Base-by-base conservation (phyloP, 2,888 invertebrate species). In the Troides oblongomaculatus region DNA sequence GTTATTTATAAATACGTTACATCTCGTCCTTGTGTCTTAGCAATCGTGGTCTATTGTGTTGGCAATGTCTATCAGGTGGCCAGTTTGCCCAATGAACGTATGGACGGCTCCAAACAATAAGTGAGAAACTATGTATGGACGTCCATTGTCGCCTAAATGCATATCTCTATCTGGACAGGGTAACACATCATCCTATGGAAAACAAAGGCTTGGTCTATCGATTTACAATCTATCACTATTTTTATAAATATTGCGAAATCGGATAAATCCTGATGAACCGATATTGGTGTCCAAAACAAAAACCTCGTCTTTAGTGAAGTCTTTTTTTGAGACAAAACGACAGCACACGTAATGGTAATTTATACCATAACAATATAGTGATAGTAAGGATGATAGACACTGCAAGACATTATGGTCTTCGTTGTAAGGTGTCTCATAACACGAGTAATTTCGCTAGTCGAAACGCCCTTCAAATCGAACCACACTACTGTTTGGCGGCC, bases 101-200 rank as follows among this genome's bases (percentile, higher is more conserved):
- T 75, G 78, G 78, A 66, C 72, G 72, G 73, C 43, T 69, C 39
- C 64, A 70, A 74, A 81, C 83, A 81, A 81, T 80, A 75, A 76
- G 67, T 72, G 71, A 64, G 69, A 72, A 68, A 68, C 76, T 72
- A 72, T 75, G 72, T 74, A 74, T 71, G 74, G 73, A 59, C 10
- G 57, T 43, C 43, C 21, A 71, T 70, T 70, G 69, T 70, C 62
- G 65, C 56, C 59, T 70, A 70, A 62, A 62, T 66, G 62, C 58
- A 66, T 69, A 65, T 70, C 69, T 50, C 53, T 62, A 66, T 70
- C 66, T 70, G 59, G 69, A 58, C 60, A 36, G 46, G 21, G 14
- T 58, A 64, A 57, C 57, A 70, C 62, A 53, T 61, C 23, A n/a
- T 64, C 14, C n/a, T n/a, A 36, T 36, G 23, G 23, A 36, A 60